These are phyloP conservation scores for Drosophila falleni DNA, from an alignment of 2,888 invertebrate genomes.

Conservation along the genomic window DNA sequence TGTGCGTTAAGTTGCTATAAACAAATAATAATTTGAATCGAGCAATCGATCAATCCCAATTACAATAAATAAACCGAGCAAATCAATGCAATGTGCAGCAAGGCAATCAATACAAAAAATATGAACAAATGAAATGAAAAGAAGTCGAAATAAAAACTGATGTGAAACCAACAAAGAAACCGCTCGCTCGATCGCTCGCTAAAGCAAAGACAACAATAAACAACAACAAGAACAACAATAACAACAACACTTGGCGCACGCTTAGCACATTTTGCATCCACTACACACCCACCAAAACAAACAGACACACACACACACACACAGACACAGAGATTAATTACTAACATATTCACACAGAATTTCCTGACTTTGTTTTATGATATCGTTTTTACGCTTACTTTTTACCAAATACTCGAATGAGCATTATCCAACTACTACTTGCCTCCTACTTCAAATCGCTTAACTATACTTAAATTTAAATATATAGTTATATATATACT, in stretches of 20 bases:
- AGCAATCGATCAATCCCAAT: constrained; percentile 61
- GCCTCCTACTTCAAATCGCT: constrained; percentile 72
- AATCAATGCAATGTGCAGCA: constrained; percentile 68
- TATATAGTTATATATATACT: constrained; percentile 51
- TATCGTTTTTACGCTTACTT: constrained; percentile 59
- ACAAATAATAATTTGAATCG: constrained; percentile 57
- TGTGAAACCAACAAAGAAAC: constrained; percentile 30
- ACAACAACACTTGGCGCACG: constrained; percentile 66
- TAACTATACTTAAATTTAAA: constrained; percentile 63
- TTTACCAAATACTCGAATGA: constrained; percentile 68
- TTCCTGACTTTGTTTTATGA: constrained; percentile 52
- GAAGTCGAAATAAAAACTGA: constrained; percentile 27
- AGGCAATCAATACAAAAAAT: constrained; percentile 41
- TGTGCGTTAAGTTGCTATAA: constrained; percentile 79
- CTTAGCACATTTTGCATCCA: constrained; percentile 75
- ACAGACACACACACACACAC: constrained; percentile 15
- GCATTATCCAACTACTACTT: constrained; percentile 64
- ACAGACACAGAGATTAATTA: constrained; percentile 18
- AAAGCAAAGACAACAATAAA: constrained; percentile 55
- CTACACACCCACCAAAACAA: constrained; percentile 13
- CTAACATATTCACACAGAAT: constrained; percentile 35
- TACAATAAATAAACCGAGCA: constrained; percentile 53
- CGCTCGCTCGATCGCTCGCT: constrained; percentile 43
- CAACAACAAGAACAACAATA: constrained; percentile 22
- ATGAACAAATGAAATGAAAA: constrained; percentile 36